Evolutionary conservation across 2,797 vertebrate genomes (phyloP).

Genomic region (Sebastes trivittatus): DNA sequence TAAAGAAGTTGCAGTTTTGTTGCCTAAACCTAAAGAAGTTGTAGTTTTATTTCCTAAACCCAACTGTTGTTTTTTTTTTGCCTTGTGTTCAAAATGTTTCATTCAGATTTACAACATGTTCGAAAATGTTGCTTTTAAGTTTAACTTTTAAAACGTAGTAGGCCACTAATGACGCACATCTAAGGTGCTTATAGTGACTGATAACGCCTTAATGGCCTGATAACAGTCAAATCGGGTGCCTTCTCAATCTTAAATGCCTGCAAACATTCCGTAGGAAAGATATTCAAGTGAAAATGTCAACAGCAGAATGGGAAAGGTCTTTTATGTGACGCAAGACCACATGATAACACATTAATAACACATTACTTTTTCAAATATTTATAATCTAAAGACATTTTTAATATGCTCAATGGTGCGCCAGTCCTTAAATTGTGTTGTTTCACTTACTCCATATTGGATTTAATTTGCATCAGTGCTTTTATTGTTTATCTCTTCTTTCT

Average conservation of each 20-base stretch:
- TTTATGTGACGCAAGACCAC: neutral
- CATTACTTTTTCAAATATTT: neutral
- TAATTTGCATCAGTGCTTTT: conserved; percentile 54
- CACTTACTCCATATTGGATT: conserved; percentile 32
- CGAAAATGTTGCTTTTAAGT: too few species aligned
- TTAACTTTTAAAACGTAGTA: too few species aligned
- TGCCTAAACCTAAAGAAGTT: too few species aligned
- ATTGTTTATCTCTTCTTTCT: conserved; percentile 38
- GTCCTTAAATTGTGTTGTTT: conserved; percentile 25
- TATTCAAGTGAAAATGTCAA: conserved; percentile 20
- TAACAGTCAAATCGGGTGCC: too few species aligned
- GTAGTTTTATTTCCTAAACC: too few species aligned
- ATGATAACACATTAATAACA: neutral
- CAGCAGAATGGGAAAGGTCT: neutral
- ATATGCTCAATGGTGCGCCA: neutral
- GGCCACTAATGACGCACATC: too few species aligned
- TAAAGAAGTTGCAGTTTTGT: too few species aligned
- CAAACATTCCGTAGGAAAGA: neutral
- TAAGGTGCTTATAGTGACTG: too few species aligned
- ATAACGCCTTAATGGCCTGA: too few species aligned
- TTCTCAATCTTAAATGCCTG: neutral
- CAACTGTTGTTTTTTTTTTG: too few species aligned
- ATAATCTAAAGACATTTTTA: conserved; percentile 11
- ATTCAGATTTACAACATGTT: too few species aligned
- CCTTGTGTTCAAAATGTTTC: too few species aligned